Percentiles rank a stretch among this genome's conserved stretches.
Evolutionary conservation across 1,140 invertebrate species (phyloP).

Genomic region (Microplitis mediator): DNA sequence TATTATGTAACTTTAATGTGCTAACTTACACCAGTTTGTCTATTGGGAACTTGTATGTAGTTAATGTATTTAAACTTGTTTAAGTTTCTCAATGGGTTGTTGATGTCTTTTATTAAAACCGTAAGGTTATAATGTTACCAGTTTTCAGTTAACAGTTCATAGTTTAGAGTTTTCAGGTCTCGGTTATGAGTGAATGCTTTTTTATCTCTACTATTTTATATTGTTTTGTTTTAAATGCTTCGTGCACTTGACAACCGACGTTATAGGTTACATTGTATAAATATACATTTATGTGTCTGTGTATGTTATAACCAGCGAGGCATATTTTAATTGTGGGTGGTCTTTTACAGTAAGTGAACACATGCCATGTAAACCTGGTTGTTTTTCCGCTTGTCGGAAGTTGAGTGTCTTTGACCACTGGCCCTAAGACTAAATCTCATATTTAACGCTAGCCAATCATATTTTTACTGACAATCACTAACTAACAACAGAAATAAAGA

Average conservation of each 20-base stretch:
- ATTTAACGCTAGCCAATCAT: slow-evolving; percentile 9
- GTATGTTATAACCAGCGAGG: slow-evolving; percentile 13
- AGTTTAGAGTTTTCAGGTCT: too few species aligned
- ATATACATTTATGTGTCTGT: neutral
- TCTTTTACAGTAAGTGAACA: slow-evolving; percentile 52
- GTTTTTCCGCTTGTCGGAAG: slow-evolving; percentile 52
- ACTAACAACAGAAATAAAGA: too few species aligned
- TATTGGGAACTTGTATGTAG: neutral
- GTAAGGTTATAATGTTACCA: too few species aligned
- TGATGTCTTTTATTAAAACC: too few species aligned
- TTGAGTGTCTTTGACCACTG: slow-evolving; percentile 41
- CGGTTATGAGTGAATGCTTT: too few species aligned
- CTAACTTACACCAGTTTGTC: neutral
- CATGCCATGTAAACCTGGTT: slow-evolving; percentile 48
- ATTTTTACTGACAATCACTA: neutral
- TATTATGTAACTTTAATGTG: slow-evolving; percentile 10
- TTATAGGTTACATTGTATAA: neutral
- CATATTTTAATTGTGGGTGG: slow-evolving; percentile 51
- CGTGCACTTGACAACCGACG: neutral
- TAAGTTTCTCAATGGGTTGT: too few species aligned
- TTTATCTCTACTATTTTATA: neutral
- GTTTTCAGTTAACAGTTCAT: too few species aligned
- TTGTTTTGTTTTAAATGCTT: neutral
- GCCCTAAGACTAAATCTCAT: slow-evolving; percentile 12
- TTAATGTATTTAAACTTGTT: too few species aligned